These are phyloP conservation scores for Solenopsis fugax DNA, from an alignment of 1,140 invertebrate species.

Conservation along the genomic window DNA sequence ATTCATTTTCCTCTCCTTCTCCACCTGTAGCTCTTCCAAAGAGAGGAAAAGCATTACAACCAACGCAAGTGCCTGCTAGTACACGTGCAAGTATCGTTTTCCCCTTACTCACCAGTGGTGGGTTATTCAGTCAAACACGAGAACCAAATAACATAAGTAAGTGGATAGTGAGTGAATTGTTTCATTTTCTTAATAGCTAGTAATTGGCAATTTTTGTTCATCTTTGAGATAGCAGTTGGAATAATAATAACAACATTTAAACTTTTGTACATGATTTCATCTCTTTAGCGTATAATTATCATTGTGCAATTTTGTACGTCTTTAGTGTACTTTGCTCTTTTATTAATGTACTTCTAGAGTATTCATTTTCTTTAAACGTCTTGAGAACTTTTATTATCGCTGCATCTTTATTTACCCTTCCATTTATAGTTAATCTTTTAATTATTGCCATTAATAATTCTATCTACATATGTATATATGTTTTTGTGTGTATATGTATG, in stretches of 20 bases:
- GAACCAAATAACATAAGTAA: constrained; percentile 85
- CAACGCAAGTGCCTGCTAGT: constrained; percentile 90
- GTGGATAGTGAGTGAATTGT: constrained; percentile 68
- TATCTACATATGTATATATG: background rate
- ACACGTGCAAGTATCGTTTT: constrained; percentile 92
- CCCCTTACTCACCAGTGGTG: constrained; percentile 88
- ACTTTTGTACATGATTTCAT: constrained; percentile 19
- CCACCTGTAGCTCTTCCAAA: constrained; percentile 81
- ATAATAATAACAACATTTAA: constrained; percentile 15
- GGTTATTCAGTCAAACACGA: constrained; percentile 84
- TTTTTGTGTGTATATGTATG: background rate
- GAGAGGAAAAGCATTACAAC: constrained; percentile 87
- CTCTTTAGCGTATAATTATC: constrained; percentile 7
- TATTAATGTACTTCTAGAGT: constrained; percentile 26
- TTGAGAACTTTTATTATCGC: constrained; percentile 17
- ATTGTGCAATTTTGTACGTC: constrained; percentile 1
- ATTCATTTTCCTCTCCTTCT: constrained; percentile 84
- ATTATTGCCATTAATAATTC: background rate
- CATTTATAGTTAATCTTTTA: background rate
- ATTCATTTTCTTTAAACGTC: background rate
- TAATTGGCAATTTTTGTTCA: constrained; percentile 23
- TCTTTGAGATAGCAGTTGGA: background rate
- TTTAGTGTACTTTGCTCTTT: constrained; percentile 8
- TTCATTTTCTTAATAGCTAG: constrained; percentile 47
- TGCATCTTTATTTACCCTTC: background rate